Percentiles rank a stretch among this genome's conserved stretches.
phyloP scores from a whole-genome alignment of 2,797 vertebrate species.

The Threskiornis aethiopicus region DNA sequence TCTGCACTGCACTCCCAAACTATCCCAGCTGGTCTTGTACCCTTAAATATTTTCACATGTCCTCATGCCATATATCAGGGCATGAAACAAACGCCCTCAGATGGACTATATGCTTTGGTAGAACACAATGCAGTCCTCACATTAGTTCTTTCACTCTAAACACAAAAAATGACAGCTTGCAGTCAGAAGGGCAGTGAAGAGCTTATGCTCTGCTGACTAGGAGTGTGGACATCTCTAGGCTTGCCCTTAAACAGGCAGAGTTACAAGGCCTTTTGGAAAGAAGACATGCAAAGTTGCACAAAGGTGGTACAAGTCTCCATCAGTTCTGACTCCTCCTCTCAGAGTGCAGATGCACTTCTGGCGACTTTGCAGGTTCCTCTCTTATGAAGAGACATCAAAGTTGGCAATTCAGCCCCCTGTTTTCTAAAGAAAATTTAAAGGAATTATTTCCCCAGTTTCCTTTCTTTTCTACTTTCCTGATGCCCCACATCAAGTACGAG shows the following conservation, averaged over 20 bases:
- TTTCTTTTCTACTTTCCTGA: neutral
- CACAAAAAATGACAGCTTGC: neutral
- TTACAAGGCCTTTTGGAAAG: neutral
- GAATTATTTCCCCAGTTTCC: neutral
- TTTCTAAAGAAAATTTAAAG: neutral
- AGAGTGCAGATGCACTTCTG: neutral
- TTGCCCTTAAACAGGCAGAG: neutral
- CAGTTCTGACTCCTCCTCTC: neutral
- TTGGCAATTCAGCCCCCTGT: neutral
- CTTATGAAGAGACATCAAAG: neutral
- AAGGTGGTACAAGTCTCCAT: neutral
- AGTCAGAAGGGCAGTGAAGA: neutral
- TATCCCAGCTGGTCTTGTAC: neutral
- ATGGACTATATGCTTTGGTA: neutral
- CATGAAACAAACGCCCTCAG: neutral
- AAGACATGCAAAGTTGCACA: fast-evolving
- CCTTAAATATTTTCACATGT: neutral
- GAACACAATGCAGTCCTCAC: neutral
- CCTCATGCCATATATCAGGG: neutral
- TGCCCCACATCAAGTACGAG: fast-evolving
- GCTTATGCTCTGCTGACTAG: neutral
- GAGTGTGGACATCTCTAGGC: neutral
- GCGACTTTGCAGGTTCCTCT: neutral
- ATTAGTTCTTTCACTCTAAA: neutral
- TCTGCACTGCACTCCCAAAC: neutral